Evolutionary conservation across 1,140 invertebrate species (phyloP).

Genomic region (Drepana arcuata): DNA sequence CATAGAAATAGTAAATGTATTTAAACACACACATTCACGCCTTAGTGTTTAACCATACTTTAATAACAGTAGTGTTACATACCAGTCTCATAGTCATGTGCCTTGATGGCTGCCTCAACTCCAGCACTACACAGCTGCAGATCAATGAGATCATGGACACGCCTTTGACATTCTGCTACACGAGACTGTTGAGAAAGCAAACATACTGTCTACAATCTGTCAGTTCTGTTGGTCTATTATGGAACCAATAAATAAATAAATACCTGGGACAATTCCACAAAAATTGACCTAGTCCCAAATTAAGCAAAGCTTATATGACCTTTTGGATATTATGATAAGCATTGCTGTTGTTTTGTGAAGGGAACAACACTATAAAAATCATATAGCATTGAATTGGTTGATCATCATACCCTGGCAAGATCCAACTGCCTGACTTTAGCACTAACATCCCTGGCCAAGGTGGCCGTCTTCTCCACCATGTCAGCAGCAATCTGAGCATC

Average conservation of each 20-base stretch:
- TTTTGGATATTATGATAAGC: too few species aligned
- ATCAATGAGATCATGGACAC: slow-evolving; percentile 97
- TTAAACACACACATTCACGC: background rate
- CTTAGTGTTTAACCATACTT: background rate
- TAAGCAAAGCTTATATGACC: too few species aligned
- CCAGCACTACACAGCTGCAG: slow-evolving; percentile 96
- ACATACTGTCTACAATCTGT: too few species aligned
- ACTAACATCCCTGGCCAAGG: slow-evolving; percentile 94
- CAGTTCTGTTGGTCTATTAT: too few species aligned
- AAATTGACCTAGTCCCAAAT: too few species aligned
- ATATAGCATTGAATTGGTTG: too few species aligned
- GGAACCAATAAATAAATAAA: too few species aligned
- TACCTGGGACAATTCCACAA: too few species aligned
- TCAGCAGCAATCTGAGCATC: slow-evolving; percentile 74
- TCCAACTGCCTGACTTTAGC: slow-evolving; percentile 96
- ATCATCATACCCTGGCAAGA: slow-evolving; percentile 84
- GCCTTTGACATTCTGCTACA: slow-evolving; percentile 94
- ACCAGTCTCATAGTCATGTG: slow-evolving; percentile 93
- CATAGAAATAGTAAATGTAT: too few species aligned
- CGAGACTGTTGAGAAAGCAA: slow-evolving; percentile 82
- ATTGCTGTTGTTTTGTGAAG: too few species aligned
- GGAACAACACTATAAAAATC: too few species aligned
- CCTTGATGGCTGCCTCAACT: slow-evolving; percentile 91
- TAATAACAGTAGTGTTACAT: slow-evolving; percentile 1
- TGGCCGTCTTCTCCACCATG: slow-evolving; percentile 90